These are phyloP conservation scores for Phalacrocorax pelagicus DNA, from an alignment of 2,113 vertebrate genomes.

Conservation along the genomic window DNA sequence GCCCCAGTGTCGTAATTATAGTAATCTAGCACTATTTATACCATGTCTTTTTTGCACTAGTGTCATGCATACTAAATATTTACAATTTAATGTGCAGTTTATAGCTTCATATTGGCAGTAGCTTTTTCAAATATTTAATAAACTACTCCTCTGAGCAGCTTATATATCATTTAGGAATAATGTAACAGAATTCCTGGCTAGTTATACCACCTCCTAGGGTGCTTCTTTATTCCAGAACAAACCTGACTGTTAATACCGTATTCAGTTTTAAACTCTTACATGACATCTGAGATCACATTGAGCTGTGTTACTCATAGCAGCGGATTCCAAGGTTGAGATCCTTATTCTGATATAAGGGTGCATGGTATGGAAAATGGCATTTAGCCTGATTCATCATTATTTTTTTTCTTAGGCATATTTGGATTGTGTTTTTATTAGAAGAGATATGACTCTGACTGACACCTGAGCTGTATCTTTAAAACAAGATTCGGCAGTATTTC, in stretches of 20 bases:
- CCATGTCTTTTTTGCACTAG: background rate
- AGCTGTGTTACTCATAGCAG: accelerated
- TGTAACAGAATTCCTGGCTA: background rate
- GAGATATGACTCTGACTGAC: background rate
- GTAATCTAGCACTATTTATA: background rate
- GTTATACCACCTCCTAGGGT: background rate
- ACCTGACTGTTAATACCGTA: background rate
- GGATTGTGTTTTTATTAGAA: background rate
- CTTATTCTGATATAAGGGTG: background rate
- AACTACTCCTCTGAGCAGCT: background rate
- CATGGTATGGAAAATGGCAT: background rate
- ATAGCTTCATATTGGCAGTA: background rate
- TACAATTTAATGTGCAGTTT: background rate
- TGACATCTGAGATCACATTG: background rate
- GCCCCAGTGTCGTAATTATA: background rate
- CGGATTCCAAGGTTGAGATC: background rate
- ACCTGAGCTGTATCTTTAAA: background rate
- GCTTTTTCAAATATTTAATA: slow-evolving; percentile 39
- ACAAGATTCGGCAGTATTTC: background rate
- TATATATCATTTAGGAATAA: background rate
- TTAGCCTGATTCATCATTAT: background rate
- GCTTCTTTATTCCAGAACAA: background rate
- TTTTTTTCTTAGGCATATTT: background rate
- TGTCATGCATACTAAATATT: background rate
- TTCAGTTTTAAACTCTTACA: background rate